Conservation (phyloP, 37 sponge, comb jelly and placozoan genomes). For the Cliona cf. orientalis region DNA sequence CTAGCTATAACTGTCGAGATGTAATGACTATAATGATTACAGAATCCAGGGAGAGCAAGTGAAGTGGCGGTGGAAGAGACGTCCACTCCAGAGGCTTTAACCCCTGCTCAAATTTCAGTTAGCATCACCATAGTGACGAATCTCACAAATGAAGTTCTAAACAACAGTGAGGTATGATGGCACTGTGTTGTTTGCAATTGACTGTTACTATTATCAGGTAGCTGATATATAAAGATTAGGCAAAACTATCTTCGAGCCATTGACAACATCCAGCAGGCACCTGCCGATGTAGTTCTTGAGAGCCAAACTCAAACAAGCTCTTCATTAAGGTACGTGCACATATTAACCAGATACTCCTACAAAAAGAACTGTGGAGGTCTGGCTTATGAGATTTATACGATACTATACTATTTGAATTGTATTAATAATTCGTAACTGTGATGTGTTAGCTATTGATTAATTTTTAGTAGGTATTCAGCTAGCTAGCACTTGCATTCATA, state of each 20-base stretch:
- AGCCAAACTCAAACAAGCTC: too few relatives aligned
- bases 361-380: too few relatives aligned
- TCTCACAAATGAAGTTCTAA: neutral
- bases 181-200: neutral
- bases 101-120: neutral
- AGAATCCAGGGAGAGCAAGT: neutral
- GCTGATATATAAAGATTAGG: too few relatives aligned
- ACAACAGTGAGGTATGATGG: neutral
- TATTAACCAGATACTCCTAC: too few relatives aligned
- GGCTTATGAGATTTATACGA: too few relatives aligned
- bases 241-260: constrained; percentile 19
- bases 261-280: constrained; percentile 41
- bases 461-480: too few relatives aligned
- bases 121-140: neutral
- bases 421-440: too few relatives aligned
- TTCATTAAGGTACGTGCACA: neutral
- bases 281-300: constrained; percentile 1
- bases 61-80: neutral
- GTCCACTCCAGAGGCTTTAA: neutral
- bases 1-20: too few relatives aligned
- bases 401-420: neutral
- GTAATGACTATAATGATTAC: too few relatives aligned
- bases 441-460: too few relatives aligned
- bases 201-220: neutral
- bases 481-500: neutral